Conservation (phyloP, 2,797 vertebrate genomes). For the Sus cebifrons region DNA sequence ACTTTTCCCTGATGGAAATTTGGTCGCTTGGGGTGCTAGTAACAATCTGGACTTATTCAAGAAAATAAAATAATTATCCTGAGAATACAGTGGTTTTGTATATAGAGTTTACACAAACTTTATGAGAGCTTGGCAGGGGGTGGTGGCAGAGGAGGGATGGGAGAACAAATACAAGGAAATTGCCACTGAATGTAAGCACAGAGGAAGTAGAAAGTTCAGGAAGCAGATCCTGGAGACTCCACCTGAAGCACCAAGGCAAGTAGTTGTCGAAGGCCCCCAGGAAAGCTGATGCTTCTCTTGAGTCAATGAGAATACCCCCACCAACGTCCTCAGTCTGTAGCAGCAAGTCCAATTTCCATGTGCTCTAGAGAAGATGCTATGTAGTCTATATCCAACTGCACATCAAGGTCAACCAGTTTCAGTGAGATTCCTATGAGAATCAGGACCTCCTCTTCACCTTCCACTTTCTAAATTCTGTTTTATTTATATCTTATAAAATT, state of each 20-base stretch:
- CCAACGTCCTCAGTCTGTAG: background rate
- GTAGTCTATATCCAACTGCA: background rate
- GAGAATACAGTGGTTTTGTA: background rate
- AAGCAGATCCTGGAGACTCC: background rate
- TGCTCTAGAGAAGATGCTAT: background rate
- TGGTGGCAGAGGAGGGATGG: no score
- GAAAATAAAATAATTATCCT: background rate
- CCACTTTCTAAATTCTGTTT: background rate
- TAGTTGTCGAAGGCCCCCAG: background rate
- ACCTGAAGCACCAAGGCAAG: background rate
- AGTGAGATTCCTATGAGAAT: background rate
- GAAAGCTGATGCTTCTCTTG: background rate
- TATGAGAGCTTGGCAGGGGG: background rate
- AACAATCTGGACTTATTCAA: background rate
- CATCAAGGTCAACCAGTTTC: background rate
- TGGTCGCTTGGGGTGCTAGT: background rate
- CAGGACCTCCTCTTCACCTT: background rate
- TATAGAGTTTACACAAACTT: background rate
- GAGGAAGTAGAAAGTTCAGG: background rate
- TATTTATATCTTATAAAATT: background rate
- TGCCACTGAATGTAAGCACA: background rate
- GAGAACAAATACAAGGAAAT: background rate
- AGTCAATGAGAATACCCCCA: background rate
- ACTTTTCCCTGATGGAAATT: background rate
- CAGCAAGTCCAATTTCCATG: background rate